These are phyloP conservation scores for Metopia argyrocephala DNA, from an alignment of 2,888 invertebrate genomes.

Conservation along the genomic window DNA sequence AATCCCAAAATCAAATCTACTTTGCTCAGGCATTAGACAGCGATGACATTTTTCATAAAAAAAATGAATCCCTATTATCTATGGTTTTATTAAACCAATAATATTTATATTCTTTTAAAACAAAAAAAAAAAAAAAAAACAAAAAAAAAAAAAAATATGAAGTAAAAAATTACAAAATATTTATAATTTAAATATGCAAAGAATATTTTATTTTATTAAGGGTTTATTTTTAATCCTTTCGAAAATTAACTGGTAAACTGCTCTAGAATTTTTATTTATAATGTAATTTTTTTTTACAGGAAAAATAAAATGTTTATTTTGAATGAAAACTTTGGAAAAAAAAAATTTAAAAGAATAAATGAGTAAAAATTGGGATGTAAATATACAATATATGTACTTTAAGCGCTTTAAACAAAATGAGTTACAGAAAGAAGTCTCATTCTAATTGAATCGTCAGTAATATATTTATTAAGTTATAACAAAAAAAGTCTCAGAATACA, in stretches of 20 bases:
- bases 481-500: too few species aligned
- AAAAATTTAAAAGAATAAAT: too few species aligned
- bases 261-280: slow-evolving; percentile 6
- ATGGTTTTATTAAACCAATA: slow-evolving; percentile 46
- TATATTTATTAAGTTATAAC: too few species aligned
- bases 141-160: slow-evolving; percentile 34
- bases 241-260: slow-evolving; percentile 41
- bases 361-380: too few species aligned
- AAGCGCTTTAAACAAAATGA: too few species aligned
- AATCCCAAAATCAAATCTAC: not conserved
- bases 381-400: too few species aligned
- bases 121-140: too few species aligned
- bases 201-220: slow-evolving; percentile 23
- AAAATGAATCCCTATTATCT: slow-evolving; percentile 28
- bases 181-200: not conserved
- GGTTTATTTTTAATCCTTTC: slow-evolving; percentile 29
- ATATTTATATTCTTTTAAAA: not conserved
- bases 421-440: too few species aligned
- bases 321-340: too few species aligned
- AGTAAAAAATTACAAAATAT: not conserved
- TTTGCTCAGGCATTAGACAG: slow-evolving; percentile 1
- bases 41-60: not conserved
- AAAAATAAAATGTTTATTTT: too few species aligned
- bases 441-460: too few species aligned
- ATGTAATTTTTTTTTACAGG: slow-evolving; percentile 3